Evolutionary conservation across 2,113 vertebrate genomes (phyloP).

Genomic region (Trachemys scripta): DNA sequence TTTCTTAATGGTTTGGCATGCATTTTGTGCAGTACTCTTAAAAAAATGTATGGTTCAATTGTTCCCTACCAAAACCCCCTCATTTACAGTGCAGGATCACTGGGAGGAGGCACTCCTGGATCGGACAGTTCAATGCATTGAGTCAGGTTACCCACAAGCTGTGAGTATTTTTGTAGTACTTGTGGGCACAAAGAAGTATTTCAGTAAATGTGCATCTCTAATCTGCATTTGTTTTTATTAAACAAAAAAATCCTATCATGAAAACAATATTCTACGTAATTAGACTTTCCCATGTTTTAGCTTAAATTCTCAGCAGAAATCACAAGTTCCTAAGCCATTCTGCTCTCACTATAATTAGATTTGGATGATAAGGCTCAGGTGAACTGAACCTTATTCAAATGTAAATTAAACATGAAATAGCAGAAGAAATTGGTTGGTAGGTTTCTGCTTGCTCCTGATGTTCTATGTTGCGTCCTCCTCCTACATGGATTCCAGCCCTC

Average conservation of each 20-base stretch:
- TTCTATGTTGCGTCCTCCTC: background rate
- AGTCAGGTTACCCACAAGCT: background rate
- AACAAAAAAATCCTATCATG: background rate
- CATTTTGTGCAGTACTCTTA: background rate
- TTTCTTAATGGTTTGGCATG: background rate
- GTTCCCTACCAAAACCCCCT: background rate
- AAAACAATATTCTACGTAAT: background rate
- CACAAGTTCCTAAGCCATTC: conserved; percentile 16
- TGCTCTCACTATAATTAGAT: conserved; percentile 38
- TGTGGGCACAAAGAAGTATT: background rate
- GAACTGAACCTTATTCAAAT: conserved; percentile 55
- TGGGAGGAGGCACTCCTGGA: background rate
- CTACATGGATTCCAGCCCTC: background rate
- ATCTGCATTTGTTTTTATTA: conserved; percentile 16
- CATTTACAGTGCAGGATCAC: background rate
- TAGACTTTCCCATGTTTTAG: conserved; percentile 28
- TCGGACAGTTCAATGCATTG: fast-evolving
- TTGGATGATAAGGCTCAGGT: conserved; percentile 41
- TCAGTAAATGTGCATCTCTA: background rate
- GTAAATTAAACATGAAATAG: conserved; percentile 37
- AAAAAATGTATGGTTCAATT: background rate
- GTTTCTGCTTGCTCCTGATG: conserved; percentile 6
- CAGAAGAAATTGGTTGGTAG: conserved; percentile 37
- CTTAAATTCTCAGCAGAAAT: conserved; percentile 46
- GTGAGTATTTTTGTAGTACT: background rate